phyloP scores from a whole-genome alignment of 2,113 vertebrate genomes.

The Aptenodytes patagonicus region DNA sequence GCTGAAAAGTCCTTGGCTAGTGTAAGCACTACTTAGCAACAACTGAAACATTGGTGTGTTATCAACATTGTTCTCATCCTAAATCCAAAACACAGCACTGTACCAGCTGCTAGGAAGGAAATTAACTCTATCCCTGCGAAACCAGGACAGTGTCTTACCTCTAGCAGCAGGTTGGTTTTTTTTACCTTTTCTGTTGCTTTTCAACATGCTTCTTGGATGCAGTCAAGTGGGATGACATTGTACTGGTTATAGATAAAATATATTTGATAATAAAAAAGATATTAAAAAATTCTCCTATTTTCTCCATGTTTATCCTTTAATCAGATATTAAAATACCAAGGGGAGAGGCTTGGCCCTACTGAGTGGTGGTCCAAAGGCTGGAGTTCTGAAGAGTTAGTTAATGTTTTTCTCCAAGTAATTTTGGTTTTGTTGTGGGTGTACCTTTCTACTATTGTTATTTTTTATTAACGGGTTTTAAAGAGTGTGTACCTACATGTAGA shows the following conservation, averaged over 20 bases:
- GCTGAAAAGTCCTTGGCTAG: no score
- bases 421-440: background rate
- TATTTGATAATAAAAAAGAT: background rate
- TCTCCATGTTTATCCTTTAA: background rate
- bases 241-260: background rate
- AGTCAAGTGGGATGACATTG: background rate
- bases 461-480: background rate
- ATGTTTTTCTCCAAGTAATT: background rate
- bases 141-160: background rate
- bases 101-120: no score
- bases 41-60: no score
- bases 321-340: background rate
- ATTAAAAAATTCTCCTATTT: background rate
- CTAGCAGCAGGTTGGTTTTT: background rate
- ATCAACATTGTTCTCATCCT: no score
- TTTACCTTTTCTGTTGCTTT: background rate
- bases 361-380: background rate
- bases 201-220: background rate
- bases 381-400: background rate
- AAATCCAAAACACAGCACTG: no score
- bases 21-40: no score
- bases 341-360: background rate
- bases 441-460: background rate
- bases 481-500: background rate
- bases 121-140: no score